A percentile compares a stretch with the other conserved stretches of the same genome.
Conservation (phyloP, 2,888 invertebrate genomes). For the Mylabris sibirica region DNA sequence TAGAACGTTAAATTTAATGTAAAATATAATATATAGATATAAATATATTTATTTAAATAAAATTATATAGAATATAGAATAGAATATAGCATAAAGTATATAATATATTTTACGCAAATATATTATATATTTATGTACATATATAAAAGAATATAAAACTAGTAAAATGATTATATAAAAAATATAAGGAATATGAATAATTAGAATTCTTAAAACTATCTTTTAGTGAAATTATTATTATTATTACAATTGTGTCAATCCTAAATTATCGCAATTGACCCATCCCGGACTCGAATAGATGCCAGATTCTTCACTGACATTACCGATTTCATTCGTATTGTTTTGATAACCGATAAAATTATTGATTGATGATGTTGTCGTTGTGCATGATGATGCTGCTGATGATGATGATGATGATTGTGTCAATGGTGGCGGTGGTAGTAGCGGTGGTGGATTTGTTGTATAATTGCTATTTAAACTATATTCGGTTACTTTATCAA, state of each 20-base stretch:
- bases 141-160: neutral
- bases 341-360: conserved; percentile 4
- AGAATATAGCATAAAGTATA: neutral
- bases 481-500: neutral
- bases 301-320: neutral
- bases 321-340: neutral
- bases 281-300: neutral
- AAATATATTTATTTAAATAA: neutral
- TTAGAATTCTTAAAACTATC: neutral
- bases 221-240: neutral
- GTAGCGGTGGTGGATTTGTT: neutral
- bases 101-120: neutral
- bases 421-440: neutral
- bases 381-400: neutral
- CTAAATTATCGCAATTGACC: conserved; percentile 7
- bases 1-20: neutral
- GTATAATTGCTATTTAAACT: neutral
- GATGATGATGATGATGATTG: neutral
- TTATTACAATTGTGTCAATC: neutral
- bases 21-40: neutral
- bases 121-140: conserved; percentile 4
- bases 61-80: neutral
- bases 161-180: neutral
- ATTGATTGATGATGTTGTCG: neutral
- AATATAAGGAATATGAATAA: neutral